phyloP scores from a whole-genome alignment of 2,113 vertebrate genomes.

The Cyprinodon tularosa region DNA sequence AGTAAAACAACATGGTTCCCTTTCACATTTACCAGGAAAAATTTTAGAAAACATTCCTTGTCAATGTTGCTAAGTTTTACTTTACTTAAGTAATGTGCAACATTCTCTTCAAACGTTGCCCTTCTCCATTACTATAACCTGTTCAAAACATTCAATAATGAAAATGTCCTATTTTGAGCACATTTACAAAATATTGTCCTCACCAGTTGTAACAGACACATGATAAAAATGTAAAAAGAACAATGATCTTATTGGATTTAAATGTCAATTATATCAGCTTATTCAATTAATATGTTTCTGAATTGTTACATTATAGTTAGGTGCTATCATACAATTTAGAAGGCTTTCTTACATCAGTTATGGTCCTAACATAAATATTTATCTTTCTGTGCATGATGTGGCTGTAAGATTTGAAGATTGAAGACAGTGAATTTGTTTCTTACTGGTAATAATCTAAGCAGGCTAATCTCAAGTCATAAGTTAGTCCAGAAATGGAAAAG shows the following conservation, averaged over 20 bases:
- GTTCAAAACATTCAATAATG: not conserved
- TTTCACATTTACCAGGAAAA: no score
- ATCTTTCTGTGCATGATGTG: not conserved
- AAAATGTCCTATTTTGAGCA: not conserved
- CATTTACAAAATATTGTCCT: not conserved
- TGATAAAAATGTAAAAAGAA: not conserved
- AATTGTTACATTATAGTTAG: not conserved
- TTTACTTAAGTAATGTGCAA: not conserved
- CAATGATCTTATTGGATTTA: not conserved
- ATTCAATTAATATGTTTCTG: not conserved
- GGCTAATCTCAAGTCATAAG: not conserved
- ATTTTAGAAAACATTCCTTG: not conserved
- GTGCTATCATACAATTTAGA: not conserved
- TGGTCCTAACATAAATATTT: not conserved
- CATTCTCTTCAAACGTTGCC: not conserved
- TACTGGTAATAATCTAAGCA: not conserved
- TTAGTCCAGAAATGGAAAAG: not conserved
- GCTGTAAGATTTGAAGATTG: not conserved
- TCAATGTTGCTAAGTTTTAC: not conserved
- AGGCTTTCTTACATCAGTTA: not conserved
- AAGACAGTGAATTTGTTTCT: not conserved
- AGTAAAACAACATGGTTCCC: no score
- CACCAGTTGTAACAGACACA: not conserved
- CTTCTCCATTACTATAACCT: not conserved
- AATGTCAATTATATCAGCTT: not conserved